A percentile compares a stretch with the other conserved stretches of the same genome.
Conservation (phyloP, 2,113 vertebrate genomes). For the Nesospiza acunhae region DNA sequence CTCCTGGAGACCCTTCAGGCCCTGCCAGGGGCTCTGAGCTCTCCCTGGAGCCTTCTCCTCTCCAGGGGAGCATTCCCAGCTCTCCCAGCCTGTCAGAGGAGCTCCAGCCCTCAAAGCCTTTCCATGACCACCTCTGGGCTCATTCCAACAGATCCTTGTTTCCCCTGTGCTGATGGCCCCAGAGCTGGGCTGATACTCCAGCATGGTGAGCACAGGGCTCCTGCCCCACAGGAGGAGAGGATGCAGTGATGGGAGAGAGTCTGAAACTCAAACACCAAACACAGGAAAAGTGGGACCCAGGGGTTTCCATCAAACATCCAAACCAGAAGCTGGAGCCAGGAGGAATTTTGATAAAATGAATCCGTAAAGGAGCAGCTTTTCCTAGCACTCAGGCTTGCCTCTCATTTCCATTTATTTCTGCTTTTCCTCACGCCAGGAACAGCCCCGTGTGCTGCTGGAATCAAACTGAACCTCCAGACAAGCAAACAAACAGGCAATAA, state of each 20-base stretch:
- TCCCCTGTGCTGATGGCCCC: neutral
- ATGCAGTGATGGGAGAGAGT: neutral
- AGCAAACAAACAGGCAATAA: neutral
- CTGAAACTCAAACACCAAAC: neutral
- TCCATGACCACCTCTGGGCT: neutral
- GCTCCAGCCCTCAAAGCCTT: neutral
- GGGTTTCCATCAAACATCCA: neutral
- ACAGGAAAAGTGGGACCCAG: neutral
- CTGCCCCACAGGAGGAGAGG: neutral
- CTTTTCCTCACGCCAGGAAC: neutral
- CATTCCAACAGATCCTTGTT: neutral
- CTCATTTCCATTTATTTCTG: neutral
- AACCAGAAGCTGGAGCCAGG: neutral
- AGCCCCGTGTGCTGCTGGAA: neutral
- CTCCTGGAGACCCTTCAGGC: neutral
- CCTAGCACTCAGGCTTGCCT: neutral
- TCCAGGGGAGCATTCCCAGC: rapidly evolving
- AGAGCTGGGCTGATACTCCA: neutral
- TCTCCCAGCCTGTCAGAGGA: neutral
- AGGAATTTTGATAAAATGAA: neutral
- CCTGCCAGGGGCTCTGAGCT: neutral
- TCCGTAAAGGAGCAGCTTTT: neutral
- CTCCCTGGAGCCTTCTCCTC: neutral
- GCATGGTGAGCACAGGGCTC: rapidly evolving
- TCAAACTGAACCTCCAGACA: neutral